Evolutionary conservation across 2,113 vertebrate species (phyloP), one percentile per base, ranked within the genome.

Genomic region (Anseranas semipalmata): DNA sequence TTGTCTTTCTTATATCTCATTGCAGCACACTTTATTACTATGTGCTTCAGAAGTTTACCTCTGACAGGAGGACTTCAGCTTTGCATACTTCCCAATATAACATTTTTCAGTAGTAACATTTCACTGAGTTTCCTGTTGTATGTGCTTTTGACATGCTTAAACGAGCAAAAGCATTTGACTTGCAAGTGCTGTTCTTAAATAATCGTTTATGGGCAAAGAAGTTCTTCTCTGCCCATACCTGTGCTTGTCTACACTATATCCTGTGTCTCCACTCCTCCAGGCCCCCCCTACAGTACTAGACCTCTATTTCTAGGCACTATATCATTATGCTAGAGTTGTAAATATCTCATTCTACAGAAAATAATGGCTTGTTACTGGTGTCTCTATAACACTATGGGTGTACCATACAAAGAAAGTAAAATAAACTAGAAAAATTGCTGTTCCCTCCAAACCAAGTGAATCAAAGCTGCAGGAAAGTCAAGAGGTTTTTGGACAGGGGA

Each of bases 51-150:
- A 65, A 5, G 11, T 32, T 92, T 89, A 20, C 17, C 28, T 65
- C 33, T n/a, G 30, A 28, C 41, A 25, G 32, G 8, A 28, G 1
- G 6, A 32, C 28, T 73, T 52, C 43, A 74, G 25, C 17, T 30
- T 21, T 11, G 15, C 41, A 6, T 41, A 37, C 1, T 0, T 37
- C 21, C 77, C 12, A 33, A 0, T 22, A n/a, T 9, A 60, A 71
- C 83, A 86, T 18, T 5, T 63, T 12, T n/a, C 7, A 83, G 9
- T 35, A 1, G 1, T 27, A 46, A 63, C 1, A 5, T 46, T 65
- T 70, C 48, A 28, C 33, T 9, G 10, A 30, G 3, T 65, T 89
- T 85, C 14, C 32, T 39, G 22, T 30, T 78, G 18, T 46, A 24
- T 35, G 3, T 37, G 35, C 16, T n/a, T 39, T 25, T 39, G 71